Percentiles rank a stretch among this genome's conserved stretches.
phyloP scores from a whole-genome alignment of 2,113 vertebrate species.

The Oncorhynchus nerka region DNA sequence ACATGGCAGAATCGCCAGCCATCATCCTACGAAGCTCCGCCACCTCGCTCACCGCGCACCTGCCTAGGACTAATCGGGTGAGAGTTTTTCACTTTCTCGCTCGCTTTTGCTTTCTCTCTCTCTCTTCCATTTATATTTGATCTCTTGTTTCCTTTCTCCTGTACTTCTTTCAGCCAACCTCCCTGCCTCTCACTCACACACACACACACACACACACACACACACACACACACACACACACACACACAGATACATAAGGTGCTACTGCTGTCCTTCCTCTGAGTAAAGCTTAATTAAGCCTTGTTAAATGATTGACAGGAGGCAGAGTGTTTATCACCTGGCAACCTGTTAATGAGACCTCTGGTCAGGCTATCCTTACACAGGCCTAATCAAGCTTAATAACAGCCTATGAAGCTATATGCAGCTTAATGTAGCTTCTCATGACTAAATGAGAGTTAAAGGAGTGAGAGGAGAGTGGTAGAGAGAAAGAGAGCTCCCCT shows the following conservation, averaged over 20 bases:
- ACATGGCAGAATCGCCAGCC: constrained; percentile 55
- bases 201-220: too few relatives aligned
- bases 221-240: too few relatives aligned
- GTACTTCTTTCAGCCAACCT: too few relatives aligned
- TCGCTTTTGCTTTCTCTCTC: too few relatives aligned
- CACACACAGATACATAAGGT: too few relatives aligned
- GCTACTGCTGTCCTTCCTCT: too few relatives aligned
- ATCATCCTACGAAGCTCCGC: constrained; percentile 55
- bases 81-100: background rate
- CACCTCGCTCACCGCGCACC: constrained; percentile 64
- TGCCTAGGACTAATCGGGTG: constrained; percentile 65
- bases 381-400: constrained; percentile 36
- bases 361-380: background rate
- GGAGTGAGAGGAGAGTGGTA: too few relatives aligned
- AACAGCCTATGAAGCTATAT: constrained; percentile 15
- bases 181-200: too few relatives aligned
- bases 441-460: constrained; percentile 14
- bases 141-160: too few relatives aligned
- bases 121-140: background rate
- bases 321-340: background rate
- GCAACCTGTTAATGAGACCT: background rate
- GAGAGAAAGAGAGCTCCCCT: constrained; percentile 15
- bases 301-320: too few relatives aligned
- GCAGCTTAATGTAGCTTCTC: background rate
- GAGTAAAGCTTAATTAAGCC: too few relatives aligned